A percentile compares a stretch with the other conserved stretches of the same genome.
Evolutionary conservation across 2,113 vertebrate species (phyloP).

Genomic region (Otis tarda): DNA sequence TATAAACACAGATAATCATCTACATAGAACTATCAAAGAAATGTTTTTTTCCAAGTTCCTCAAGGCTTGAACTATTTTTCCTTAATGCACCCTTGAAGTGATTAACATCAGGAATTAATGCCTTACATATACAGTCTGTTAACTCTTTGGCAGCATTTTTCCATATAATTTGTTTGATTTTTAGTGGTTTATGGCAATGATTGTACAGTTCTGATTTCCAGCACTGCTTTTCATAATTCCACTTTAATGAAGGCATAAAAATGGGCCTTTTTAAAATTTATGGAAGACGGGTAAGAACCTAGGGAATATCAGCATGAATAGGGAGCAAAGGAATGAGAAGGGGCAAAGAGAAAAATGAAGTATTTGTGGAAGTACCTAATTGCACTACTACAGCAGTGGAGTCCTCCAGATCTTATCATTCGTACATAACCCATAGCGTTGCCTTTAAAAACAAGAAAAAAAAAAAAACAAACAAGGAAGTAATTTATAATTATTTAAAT

Average conservation of each 20-base stretch:
- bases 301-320: background rate
- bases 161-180: background rate
- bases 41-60: background rate
- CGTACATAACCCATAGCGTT: conserved; percentile 98
- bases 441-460: conserved; percentile 76
- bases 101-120: background rate
- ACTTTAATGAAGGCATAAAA: background rate
- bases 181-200: background rate
- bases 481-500: background rate
- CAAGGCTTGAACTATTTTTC: background rate
- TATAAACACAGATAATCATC: background rate
- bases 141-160: background rate
- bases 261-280: background rate
- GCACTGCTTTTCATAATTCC: background rate
- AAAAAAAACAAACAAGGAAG: background rate
- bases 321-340: background rate
- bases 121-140: background rate
- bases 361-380: conserved; percentile 83
- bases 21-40: background rate
- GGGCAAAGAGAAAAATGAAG: background rate
- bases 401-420: conserved; percentile 97
- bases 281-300: background rate
- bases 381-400: conserved; percentile 97
- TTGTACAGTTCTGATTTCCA: background rate
- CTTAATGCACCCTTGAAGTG: background rate